Evolutionary conservation across 2,113 vertebrate genomes (phyloP).

Genomic region (Tachuris rubrigastra): DNA sequence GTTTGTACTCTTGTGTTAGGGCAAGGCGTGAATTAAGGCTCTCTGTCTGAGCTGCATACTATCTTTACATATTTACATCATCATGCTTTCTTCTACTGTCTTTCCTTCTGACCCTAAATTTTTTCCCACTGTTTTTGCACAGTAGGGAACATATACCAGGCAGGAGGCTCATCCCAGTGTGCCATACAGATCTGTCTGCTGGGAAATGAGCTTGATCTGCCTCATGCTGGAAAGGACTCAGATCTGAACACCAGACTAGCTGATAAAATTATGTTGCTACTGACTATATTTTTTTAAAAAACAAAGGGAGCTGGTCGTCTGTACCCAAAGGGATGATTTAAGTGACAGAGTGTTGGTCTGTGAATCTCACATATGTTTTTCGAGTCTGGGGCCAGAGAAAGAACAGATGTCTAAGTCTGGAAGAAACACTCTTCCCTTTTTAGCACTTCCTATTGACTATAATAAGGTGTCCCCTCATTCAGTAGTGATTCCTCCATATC

Average conservation of each 20-base stretch:
- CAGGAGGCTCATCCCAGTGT: background rate
- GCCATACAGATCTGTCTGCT: background rate
- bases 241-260: background rate
- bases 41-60: background rate
- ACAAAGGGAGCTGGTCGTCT: conserved; percentile 2
- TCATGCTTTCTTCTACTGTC: background rate
- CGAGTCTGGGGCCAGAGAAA: background rate
- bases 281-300: conserved; percentile 4
- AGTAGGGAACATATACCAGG: background rate
- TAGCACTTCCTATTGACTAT: background rate
- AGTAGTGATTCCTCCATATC: background rate
- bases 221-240: background rate
- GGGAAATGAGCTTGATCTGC: background rate
- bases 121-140: background rate
- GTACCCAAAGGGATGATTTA: background rate
- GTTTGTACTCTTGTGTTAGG: background rate
- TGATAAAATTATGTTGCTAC: conserved; percentile 8
- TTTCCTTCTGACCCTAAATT: background rate
- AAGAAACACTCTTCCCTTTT: conserved; percentile 7
- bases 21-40: background rate
- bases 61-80: background rate
- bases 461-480: background rate
- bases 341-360: conserved; percentile 7
- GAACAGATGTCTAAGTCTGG: conserved; percentile 20
- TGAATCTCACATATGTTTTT: conserved; percentile 7